A percentile compares a stretch with the other conserved stretches of the same genome.
Conservation (phyloP, 2,797 vertebrate species). For the Melanotaenia trifasciata region DNA sequence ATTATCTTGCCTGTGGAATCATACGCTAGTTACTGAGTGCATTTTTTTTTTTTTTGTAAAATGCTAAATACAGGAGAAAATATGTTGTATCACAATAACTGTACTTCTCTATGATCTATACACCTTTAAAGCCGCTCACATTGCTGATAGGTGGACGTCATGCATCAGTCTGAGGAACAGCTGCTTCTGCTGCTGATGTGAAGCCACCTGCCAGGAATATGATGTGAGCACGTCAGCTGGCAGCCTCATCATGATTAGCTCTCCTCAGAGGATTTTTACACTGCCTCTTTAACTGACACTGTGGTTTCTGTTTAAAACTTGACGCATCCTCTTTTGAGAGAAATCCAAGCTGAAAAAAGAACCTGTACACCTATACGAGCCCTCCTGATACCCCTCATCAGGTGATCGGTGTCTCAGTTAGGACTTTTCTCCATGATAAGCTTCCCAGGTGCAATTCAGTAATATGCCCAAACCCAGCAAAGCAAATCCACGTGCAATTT, state of each 20-base stretch:
- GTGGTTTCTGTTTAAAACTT: conserved; percentile 39
- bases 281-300: conserved; percentile 35
- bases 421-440: conserved; percentile 59
- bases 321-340: conserved; percentile 19
- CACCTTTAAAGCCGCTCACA: background rate
- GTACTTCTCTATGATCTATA: background rate
- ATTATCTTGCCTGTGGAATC: no score
- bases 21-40: background rate
- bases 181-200: conserved; percentile 4
- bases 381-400: conserved; percentile 69
- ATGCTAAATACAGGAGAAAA: background rate
- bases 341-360: conserved; percentile 11
- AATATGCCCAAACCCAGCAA: conserved; percentile 60
- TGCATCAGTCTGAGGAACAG: conserved; percentile 12
- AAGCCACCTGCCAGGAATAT: conserved; percentile 20
- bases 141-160: conserved; percentile 5
- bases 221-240: conserved; percentile 16
- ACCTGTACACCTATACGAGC: conserved; percentile 29
- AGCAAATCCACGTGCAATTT: conserved; percentile 70
- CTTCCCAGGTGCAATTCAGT: conserved; percentile 69
- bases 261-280: conserved; percentile 35
- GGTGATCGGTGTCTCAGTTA: conserved; percentile 55
- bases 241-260: conserved; percentile 56
- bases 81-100: no score
- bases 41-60: background rate